phyloP scores from a whole-genome alignment of 2,797 vertebrate species.

The Acrocephalus scirpaceus region DNA sequence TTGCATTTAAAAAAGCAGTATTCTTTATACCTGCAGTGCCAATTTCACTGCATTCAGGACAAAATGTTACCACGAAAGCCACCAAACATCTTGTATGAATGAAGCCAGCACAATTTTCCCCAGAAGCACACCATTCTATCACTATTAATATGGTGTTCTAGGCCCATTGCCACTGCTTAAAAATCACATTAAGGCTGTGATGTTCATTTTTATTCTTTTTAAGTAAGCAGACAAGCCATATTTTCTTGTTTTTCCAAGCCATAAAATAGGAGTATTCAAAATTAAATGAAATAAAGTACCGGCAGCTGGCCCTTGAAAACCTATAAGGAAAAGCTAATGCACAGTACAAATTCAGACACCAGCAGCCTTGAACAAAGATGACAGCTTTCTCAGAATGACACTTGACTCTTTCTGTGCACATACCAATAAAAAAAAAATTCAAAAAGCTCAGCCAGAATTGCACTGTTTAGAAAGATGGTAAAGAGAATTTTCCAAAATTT shows the following conservation, averaged over 20 bases:
- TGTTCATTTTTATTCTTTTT: slow-evolving; percentile 22
- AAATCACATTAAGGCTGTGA: slow-evolving; percentile 7
- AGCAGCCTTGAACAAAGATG: slow-evolving; percentile 31
- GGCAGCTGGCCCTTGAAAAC: slow-evolving; percentile 12
- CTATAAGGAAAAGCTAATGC: not conserved
- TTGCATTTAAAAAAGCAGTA: not conserved
- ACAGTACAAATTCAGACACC: slow-evolving; percentile 26
- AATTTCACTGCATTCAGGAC: not conserved
- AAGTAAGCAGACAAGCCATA: slow-evolving; percentile 23
- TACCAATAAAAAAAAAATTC: not conserved
- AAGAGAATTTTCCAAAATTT: slow-evolving; percentile 1
- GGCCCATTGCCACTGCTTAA: not conserved
- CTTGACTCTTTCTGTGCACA: not conserved
- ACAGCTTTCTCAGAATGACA: slow-evolving; percentile 9
- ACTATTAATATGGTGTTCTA: not conserved
- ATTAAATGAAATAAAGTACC: slow-evolving; percentile 39
- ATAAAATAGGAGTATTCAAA: slow-evolving; percentile 22
- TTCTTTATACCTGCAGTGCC: not conserved
- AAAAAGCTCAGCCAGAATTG: not conserved
- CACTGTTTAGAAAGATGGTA: not conserved
- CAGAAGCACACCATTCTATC: not conserved
- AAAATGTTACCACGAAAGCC: not conserved
- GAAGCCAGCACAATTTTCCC: not conserved
- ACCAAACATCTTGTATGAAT: not conserved
- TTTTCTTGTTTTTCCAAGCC: slow-evolving; percentile 27